phyloP scores from a whole-genome alignment of 2,113 vertebrate species.

The Mus spicilegus region DNA sequence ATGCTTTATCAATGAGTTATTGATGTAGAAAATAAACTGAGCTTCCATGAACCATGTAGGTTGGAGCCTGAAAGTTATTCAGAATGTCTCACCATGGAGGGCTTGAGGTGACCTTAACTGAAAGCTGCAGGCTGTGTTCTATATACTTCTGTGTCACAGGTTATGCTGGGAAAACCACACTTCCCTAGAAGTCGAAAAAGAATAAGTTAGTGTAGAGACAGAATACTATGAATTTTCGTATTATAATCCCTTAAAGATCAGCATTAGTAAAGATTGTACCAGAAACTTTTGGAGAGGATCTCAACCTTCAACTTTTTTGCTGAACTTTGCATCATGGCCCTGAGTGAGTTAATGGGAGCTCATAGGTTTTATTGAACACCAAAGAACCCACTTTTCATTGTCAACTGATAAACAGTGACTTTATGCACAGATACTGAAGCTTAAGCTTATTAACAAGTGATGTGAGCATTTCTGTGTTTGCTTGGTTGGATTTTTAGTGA shows the following conservation, averaged over 20 bases:
- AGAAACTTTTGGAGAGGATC: slow-evolving; percentile 26
- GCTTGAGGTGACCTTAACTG: slow-evolving; percentile 80
- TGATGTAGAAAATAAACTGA: slow-evolving; percentile 85
- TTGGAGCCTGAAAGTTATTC: slow-evolving; percentile 83
- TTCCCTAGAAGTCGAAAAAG: background rate
- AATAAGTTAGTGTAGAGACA: slow-evolving; percentile 53
- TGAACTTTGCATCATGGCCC: background rate
- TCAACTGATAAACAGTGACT: background rate
- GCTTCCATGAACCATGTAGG: slow-evolving; percentile 79
- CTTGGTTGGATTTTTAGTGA: background rate
- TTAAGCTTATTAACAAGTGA: background rate
- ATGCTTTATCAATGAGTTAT: slow-evolving; percentile 84
- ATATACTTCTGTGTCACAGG: slow-evolving; percentile 43
- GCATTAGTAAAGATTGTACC: background rate
- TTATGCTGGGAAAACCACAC: slow-evolving; percentile 51
- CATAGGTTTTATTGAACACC: background rate
- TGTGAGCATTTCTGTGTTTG: background rate
- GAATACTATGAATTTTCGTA: slow-evolving; percentile 62
- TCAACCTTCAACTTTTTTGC: slow-evolving; percentile 15
- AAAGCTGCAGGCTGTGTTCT: slow-evolving; percentile 53
- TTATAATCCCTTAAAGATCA: slow-evolving; percentile 64
- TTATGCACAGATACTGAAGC: background rate
- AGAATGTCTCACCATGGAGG: slow-evolving; percentile 76
- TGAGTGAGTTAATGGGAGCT: background rate
- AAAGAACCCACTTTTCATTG: background rate